These are phyloP conservation scores for Holacanthus passer DNA, from an alignment of 2,113 vertebrate genomes.

Conservation along the genomic window DNA sequence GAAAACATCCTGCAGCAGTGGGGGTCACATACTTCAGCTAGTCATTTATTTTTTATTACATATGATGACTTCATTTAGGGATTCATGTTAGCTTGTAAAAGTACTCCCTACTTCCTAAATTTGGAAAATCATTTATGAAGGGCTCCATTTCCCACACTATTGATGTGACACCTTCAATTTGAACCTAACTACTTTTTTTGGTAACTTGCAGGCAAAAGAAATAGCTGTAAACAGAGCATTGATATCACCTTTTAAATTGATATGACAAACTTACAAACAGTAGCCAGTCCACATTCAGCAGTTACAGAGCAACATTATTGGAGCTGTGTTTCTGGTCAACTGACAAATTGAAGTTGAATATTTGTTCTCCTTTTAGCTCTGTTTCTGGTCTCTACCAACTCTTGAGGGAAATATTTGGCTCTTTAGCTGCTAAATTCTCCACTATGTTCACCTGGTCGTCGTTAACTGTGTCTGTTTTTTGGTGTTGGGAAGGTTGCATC, in stretches of 20 bases:
- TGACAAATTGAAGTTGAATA: neutral
- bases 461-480: neutral
- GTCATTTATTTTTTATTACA: neutral
- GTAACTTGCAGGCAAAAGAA: neutral
- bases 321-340: neutral
- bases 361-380: neutral
- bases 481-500: neutral
- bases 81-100: neutral
- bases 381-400: neutral
- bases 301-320: neutral
- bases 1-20: constrained; percentile 25
- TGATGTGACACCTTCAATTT: neutral
- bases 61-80: neutral
- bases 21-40: no score
- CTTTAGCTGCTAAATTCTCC: neutral
- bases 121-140: neutral
- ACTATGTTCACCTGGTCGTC: neutral
- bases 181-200: neutral
- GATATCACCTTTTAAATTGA: neutral
- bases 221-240: neutral
- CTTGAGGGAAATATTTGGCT: neutral
- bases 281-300: neutral
- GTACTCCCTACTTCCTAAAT: neutral
- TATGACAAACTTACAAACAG: neutral
- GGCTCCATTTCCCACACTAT: neutral